Conservation (phyloP, 2,888 invertebrate species). For the Hyposoter didymator region DNA sequence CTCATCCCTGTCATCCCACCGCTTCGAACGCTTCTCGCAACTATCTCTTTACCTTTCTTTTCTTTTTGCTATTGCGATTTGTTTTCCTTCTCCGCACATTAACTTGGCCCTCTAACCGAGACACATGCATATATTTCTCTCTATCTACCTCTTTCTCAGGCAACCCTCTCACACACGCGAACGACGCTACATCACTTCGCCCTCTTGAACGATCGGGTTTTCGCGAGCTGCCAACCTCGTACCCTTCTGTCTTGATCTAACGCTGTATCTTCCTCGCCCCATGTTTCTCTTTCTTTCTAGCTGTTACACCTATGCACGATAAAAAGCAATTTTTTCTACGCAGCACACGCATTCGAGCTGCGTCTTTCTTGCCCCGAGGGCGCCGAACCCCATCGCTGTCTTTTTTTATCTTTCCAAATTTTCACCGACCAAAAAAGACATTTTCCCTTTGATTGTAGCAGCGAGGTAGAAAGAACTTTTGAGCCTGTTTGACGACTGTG, state of each 20-base stretch:
- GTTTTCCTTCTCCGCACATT: conserved; percentile 47
- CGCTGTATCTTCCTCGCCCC: background rate
- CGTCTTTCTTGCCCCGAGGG: background rate
- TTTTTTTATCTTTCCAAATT: conserved; percentile 33
- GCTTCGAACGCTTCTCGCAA: conserved; percentile 41
- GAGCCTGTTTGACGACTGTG: conserved; percentile 1
- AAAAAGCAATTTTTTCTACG: conserved; percentile 20
- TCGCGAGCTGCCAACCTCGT: conserved; percentile 71
- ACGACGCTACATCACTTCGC: conserved; percentile 69
- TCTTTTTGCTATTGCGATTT: conserved; percentile 4
- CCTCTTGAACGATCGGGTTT: conserved; percentile 69
- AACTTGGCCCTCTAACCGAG: conserved; percentile 43
- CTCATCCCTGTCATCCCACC: conserved; percentile 38
- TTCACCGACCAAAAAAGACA: background rate
- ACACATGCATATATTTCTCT: background rate
- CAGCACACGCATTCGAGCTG: conserved; percentile 1
- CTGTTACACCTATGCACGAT: background rate
- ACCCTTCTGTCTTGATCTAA: conserved; percentile 12
- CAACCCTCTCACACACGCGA: conserved; percentile 62
- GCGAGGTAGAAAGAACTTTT: background rate
- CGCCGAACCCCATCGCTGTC: background rate
- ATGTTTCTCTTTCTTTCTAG: background rate
- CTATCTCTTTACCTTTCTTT: conserved; percentile 29
- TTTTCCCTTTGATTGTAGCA: background rate
- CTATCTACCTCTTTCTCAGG: conserved; percentile 27